Base-by-base conservation (phyloP, 2,113 vertebrate species). In the Takifugu bimaculatus region DNA sequence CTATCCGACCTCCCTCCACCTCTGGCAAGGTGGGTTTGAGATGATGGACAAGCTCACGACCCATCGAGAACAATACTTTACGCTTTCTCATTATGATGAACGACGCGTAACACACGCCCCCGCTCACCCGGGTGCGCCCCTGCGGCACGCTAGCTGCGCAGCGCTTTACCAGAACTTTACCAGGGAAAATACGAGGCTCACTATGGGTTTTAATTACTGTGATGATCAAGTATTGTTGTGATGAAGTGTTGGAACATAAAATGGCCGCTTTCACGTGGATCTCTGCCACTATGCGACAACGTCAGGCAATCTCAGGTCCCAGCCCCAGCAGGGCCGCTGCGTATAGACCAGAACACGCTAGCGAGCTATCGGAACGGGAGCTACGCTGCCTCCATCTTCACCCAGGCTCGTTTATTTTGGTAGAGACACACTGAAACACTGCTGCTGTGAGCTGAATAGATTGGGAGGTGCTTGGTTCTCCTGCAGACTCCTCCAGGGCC, bases 291-390 rank as follows among this genome's bases (percentile, higher is more conserved):
- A 20, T 15, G 13, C 3, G 28, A 59, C 43, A 51, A 52, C 44
- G 50, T 67, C 49, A 6, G 44, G 69, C 61, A 68, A 13, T 35
- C 64, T 63, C 39, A 71, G 51, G 60, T 49, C 13, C 15, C 29
- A 57, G 57, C 61, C 20, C 61, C 26, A 42, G 14, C 32, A 7
- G 32, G 32, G 32, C 32, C 2, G 6, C 35, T 1, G 35, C 35
- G 9, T 39, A 2, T 39, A 39, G 7, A 39, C 35, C 9, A 11
- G 35, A 10, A 39, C 35, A 10, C 9, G 7, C 7, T 6, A 32
- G 29, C 5, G 5, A 32, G 29, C 35, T 11, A 39, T 3, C 1
- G 35, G 11, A 39, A 39, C 35, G 35, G 7, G 35, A 44, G 61
- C 29, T 6, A 20, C 13, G 4, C n/a, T 47, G 28, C 25, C 7